These are phyloP conservation scores for Capitulum mitella DNA, from an alignment of 2,888 invertebrate species.

Conservation along the genomic window DNA sequence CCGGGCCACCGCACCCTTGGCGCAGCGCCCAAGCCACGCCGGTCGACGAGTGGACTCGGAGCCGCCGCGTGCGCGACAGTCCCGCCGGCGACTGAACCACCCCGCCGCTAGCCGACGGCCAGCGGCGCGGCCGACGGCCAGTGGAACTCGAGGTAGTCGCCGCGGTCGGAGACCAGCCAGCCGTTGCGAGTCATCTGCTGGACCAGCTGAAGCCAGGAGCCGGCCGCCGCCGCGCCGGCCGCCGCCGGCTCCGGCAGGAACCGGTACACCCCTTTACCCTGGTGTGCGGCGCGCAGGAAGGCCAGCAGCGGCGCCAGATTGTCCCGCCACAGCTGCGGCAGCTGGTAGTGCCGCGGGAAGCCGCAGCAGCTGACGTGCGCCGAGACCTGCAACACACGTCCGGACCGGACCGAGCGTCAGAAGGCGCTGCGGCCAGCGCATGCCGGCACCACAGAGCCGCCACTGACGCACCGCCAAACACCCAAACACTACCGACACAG, in stretches of 20 bases:
- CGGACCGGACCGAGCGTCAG: too few relatives aligned
- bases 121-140: neutral
- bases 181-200: neutral
- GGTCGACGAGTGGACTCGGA: too few relatives aligned
- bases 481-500: too few relatives aligned
- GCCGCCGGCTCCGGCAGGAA: neutral
- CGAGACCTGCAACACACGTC: constrained; percentile 47
- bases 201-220: neutral
- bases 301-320: constrained; percentile 46
- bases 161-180: neutral
- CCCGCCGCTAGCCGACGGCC: neutral
- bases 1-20: too few relatives aligned
- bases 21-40: too few relatives aligned
- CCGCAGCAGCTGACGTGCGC: constrained; percentile 73
- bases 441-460: too few relatives aligned
- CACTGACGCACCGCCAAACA: too few relatives aligned
- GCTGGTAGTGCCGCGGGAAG: constrained; percentile 59
- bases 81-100: too few relatives aligned
- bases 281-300: constrained; percentile 35
- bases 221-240: neutral
- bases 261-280: constrained; percentile 32
- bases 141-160: neutral
- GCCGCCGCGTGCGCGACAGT: too few relatives aligned
- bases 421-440: too few relatives aligned
- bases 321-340: constrained; percentile 65